These are phyloP conservation scores for Sus scrofa DNA, from an alignment of 2,113 vertebrate genomes.

Conservation along the genomic window T2T-Sscrofa CM000827.6:43569001-43569500, in stretches of 20 bases:
- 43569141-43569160: background rate
- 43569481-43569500: conserved; percentile 19
- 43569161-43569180: background rate
- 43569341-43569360: background rate
- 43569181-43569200: background rate
- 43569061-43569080: background rate
- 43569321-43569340: background rate
- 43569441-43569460: background rate
- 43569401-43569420: background rate
- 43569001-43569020: background rate
- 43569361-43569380: background rate
- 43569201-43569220: background rate
- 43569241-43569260: background rate
- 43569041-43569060: background rate
- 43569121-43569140: background rate
- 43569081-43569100: background rate
- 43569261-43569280: background rate
- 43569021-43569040: background rate
- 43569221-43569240: background rate
- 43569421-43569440: background rate
- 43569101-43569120: background rate
- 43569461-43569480: background rate
- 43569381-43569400: background rate
- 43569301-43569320: background rate
- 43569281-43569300: background rate